These are phyloP conservation scores for Parazoanthus swiftii DNA, from an alignment of 92 coral and sea anemone genomes.

Conservation along the genomic window DNA sequence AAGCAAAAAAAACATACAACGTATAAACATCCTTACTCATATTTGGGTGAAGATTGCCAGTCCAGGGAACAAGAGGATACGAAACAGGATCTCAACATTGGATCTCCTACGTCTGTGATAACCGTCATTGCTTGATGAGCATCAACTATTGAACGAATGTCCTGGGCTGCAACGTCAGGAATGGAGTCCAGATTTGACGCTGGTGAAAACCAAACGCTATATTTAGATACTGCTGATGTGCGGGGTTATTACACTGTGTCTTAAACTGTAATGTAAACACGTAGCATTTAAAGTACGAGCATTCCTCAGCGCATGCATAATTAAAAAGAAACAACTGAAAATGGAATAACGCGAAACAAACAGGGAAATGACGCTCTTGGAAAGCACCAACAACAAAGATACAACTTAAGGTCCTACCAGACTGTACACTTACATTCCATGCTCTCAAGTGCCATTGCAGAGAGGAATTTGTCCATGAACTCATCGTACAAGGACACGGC, in stretches of 20 bases:
- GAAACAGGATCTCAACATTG: conserved; percentile 61
- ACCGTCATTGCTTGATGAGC: conserved; percentile 39
- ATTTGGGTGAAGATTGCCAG: neutral
- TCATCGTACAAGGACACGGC: conserved; percentile 26
- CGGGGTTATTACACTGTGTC: neutral
- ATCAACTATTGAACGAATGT: neutral
- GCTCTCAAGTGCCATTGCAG: conserved; percentile 7
- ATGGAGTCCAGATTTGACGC: neutral
- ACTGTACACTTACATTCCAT: neutral
- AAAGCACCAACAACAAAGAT: too few species aligned
- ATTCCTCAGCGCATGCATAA: neutral
- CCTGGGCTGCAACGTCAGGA: neutral
- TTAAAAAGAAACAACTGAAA: too few species aligned
- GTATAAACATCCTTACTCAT: conserved; percentile 3
- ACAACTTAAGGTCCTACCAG: neutral
- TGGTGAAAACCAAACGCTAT: neutral
- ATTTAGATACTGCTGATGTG: neutral
- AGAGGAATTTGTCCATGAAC: conserved; percentile 15
- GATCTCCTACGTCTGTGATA: conserved; percentile 65
- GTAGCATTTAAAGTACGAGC: too few species aligned
- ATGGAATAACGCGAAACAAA: conserved; percentile 3
- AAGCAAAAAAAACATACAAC: neutral
- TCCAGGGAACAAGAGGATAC: conserved; percentile 45
- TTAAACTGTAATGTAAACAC: neutral
- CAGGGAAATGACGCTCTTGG: neutral